Evolutionary conservation across 2,888 invertebrate genomes (phyloP).

Genomic region (Alcis repandata): DNA sequence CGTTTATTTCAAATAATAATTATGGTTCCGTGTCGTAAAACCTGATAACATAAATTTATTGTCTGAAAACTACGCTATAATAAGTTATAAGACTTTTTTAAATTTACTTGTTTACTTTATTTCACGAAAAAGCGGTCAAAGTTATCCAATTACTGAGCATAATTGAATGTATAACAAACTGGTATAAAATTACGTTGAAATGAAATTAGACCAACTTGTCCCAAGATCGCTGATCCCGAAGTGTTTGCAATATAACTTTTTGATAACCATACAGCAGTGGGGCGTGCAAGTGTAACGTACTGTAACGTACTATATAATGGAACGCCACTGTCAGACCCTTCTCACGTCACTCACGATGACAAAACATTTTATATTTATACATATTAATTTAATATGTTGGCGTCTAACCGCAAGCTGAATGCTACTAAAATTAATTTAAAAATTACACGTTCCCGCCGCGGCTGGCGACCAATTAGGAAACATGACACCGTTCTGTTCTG

Average conservation of each 20-base stretch:
- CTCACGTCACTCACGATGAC: constrained; percentile 66
- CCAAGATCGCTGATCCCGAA: constrained; percentile 36
- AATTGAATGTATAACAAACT: background rate
- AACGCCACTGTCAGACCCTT: constrained; percentile 74
- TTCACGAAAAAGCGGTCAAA: background rate
- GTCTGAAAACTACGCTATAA: no score
- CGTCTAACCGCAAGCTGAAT: constrained; percentile 9
- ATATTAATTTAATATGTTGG: constrained; percentile 19
- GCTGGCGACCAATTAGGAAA: constrained; percentile 43
- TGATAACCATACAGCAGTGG: constrained; percentile 59
- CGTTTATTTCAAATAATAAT: no score
- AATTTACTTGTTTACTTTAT: no score
- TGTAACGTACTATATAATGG: constrained; percentile 51
- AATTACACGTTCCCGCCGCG: constrained; percentile 33
- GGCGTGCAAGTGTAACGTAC: constrained; percentile 58
- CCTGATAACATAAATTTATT: no score
- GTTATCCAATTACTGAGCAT: constrained; percentile 2
- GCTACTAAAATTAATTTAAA: constrained; percentile 38
- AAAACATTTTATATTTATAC: constrained; percentile 45
- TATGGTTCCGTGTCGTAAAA: no score
- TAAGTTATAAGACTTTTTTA: no score
- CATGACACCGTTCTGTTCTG: constrained; percentile 42
- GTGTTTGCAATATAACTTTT: constrained; percentile 64
- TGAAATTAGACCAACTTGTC: constrained; percentile 16
- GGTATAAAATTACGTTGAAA: constrained; percentile 5